phyloP scores from a whole-genome alignment of 2,888 invertebrate genomes.

The Yponomeuta cagnagella region DNA sequence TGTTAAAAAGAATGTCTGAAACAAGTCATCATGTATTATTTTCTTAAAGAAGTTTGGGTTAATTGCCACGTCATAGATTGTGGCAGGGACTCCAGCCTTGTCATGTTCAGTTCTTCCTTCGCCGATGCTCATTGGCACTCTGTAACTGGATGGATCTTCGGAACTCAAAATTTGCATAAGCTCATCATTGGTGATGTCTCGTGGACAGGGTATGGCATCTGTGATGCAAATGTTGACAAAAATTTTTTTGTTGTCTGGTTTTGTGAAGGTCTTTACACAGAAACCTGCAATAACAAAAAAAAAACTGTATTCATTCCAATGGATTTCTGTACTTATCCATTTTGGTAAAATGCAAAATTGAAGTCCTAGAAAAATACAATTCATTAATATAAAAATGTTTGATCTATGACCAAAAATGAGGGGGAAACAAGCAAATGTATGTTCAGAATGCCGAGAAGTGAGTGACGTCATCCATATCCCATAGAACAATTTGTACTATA shows the following conservation, averaged over 20 bases:
- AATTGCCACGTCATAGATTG: slow-evolving; percentile 89
- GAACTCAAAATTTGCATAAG: slow-evolving; percentile 81
- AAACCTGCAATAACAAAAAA: slow-evolving; percentile 73
- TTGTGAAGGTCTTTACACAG: slow-evolving; percentile 84
- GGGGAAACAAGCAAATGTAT: no score
- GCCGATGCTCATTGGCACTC: slow-evolving; percentile 94
- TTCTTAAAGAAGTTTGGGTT: slow-evolving; percentile 86
- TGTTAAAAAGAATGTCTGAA: slow-evolving; percentile 86
- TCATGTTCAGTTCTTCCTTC: slow-evolving; percentile 86
- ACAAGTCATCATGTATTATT: slow-evolving; percentile 80
- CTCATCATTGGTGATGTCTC: slow-evolving; percentile 82
- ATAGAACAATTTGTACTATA: no score
- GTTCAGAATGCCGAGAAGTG: no score
- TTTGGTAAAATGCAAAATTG: slow-evolving; percentile 8
- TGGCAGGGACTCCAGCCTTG: slow-evolving; percentile 83
- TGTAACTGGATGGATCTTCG: slow-evolving; percentile 81
- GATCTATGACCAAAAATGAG: background rate
- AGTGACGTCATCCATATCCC: no score
- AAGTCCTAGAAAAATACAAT: background rate
- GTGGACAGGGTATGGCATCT: slow-evolving; percentile 83
- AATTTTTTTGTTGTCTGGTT: slow-evolving; percentile 80
- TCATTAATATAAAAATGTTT: slow-evolving; percentile 4
- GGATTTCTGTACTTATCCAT: background rate
- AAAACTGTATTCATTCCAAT: background rate
- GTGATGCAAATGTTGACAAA: slow-evolving; percentile 92